Conservation (phyloP, 2,113 vertebrate genomes). For the Sapajus apella region DNA sequence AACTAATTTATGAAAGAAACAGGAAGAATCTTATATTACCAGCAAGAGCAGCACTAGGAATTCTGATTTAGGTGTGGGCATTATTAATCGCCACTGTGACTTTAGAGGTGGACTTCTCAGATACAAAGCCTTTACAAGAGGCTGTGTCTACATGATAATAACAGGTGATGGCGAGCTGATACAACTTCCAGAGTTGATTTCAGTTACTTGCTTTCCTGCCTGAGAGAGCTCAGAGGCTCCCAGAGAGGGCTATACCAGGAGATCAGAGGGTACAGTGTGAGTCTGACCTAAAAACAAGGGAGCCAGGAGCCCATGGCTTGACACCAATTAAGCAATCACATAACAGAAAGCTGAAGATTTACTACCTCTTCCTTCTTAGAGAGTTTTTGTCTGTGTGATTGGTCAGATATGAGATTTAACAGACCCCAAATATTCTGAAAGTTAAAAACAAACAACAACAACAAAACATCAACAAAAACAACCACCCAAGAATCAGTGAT, state of each 20-base stretch:
- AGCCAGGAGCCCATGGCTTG: not conserved
- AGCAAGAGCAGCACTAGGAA: not conserved
- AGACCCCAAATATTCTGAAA: not conserved
- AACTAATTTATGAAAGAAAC: slow-evolving; percentile 71
- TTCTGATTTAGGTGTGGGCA: slow-evolving; percentile 51
- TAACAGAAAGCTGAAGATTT: not conserved
- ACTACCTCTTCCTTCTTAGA: not conserved
- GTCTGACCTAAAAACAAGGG: not conserved
- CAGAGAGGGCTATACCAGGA: not conserved
- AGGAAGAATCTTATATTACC: slow-evolving; percentile 40
- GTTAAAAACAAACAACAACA: not conserved
- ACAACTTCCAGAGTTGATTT: not conserved
- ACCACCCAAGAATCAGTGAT: not conserved
- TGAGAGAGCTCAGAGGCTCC: not conserved
- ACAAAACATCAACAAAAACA: not conserved
- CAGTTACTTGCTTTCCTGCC: not conserved
- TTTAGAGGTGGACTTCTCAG: slow-evolving; percentile 43
- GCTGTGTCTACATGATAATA: slow-evolving; percentile 36
- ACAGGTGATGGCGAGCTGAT: not conserved
- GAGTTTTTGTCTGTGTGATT: not conserved
- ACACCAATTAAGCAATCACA: not conserved
- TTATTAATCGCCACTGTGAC: slow-evolving; percentile 45
- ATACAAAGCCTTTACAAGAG: slow-evolving; percentile 21
- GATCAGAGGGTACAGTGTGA: not conserved
- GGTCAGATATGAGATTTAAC: not conserved